Conservation (phyloP, 2,888 invertebrate species). For the Himalopsyche tibetana region DNA sequence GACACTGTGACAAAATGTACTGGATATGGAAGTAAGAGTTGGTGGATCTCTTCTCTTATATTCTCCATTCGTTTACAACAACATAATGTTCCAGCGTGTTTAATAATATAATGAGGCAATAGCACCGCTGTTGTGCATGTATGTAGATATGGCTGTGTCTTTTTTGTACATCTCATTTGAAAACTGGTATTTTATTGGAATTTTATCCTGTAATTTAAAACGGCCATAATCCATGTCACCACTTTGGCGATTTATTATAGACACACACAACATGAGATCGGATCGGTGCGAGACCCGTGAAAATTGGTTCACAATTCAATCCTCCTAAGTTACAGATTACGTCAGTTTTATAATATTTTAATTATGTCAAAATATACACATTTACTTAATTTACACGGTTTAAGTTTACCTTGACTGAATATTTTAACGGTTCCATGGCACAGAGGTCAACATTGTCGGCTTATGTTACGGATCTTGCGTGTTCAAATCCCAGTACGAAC, state of each 20-base stretch:
- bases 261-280: constrained; percentile 57
- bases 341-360: background rate
- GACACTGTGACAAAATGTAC: no score
- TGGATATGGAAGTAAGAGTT: no score
- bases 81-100: constrained; percentile 1
- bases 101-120: constrained; percentile 44
- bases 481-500: no score
- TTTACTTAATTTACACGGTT: no score
- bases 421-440: no score
- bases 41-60: background rate
- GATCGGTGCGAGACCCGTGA: constrained; percentile 41
- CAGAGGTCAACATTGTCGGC: no score
- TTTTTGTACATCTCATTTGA: constrained; percentile 64
- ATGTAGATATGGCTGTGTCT: constrained; percentile 35
- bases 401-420: no score
- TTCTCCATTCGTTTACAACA: background rate
- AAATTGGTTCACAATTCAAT: background rate
- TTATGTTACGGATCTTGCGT: no score
- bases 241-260: constrained; percentile 65
- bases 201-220: constrained; percentile 65
- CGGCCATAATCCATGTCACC: constrained; percentile 65
- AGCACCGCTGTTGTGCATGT: constrained; percentile 47
- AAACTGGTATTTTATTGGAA: constrained; percentile 65
- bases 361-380: no score
- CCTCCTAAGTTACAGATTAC: background rate